phyloP scores from a whole-genome alignment of 2,113 vertebrate species.

The Leuciscus idus region DNA sequence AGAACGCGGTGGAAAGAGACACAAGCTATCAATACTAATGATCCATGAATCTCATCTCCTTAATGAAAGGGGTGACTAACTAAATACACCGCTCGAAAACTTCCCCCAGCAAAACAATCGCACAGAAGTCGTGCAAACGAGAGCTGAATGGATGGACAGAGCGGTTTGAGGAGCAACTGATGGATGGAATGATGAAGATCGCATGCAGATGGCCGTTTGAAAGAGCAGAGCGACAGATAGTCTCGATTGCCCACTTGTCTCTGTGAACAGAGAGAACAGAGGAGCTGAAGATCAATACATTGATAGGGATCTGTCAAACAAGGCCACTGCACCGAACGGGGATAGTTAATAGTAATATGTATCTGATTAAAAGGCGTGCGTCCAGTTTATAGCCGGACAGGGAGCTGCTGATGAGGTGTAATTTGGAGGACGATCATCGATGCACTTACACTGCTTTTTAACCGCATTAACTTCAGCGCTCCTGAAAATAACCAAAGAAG shows the following conservation, averaged over 20 bases:
- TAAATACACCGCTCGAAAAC: slow-evolving; percentile 38
- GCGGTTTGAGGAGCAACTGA: neutral
- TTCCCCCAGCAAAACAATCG: slow-evolving; percentile 45
- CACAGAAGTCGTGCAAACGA: slow-evolving; percentile 25
- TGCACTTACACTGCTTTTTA: slow-evolving; percentile 35
- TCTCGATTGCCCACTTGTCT: slow-evolving; percentile 16
- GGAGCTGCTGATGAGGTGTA: slow-evolving; percentile 42
- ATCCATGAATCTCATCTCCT: slow-evolving; percentile 60
- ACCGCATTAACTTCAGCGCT: slow-evolving; percentile 26
- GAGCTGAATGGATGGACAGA: slow-evolving; percentile 30
- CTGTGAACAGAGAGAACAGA: slow-evolving; percentile 11
- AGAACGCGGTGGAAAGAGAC: slow-evolving; percentile 47
- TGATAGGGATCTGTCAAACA: slow-evolving; percentile 45
- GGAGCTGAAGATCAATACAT: slow-evolving; percentile 19
- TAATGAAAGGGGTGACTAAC: slow-evolving; percentile 63
- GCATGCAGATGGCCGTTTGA: neutral
- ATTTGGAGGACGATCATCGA: slow-evolving; percentile 36
- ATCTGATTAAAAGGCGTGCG: slow-evolving; percentile 30
- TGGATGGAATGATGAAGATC: neutral
- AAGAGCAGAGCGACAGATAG: neutral
- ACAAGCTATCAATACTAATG: slow-evolving; percentile 71
- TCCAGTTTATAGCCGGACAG: slow-evolving; percentile 36
- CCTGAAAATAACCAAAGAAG: slow-evolving; percentile 18
- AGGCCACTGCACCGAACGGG: neutral
- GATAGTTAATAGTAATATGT: slow-evolving; percentile 30